These are phyloP conservation scores for Chaetodon auriga DNA, from an alignment of 2,113 vertebrate species.

Conservation along the genomic window DNA sequence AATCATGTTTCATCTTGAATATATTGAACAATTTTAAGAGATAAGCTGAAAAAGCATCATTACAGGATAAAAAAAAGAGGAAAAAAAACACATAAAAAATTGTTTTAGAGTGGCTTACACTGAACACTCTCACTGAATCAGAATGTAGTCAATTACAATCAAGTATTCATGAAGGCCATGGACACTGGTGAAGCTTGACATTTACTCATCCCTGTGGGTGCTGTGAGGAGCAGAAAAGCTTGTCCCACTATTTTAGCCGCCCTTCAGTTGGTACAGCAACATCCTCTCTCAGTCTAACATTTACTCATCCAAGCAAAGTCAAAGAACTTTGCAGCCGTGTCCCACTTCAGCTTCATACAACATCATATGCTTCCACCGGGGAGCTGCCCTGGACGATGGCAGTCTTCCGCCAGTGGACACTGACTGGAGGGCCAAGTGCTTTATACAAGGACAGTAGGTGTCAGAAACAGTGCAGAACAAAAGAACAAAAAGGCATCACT, in stretches of 20 bases:
- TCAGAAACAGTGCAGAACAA: slow-evolving; percentile 5
- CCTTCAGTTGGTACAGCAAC: not conserved
- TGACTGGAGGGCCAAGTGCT: not conserved
- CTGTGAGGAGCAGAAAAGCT: not conserved
- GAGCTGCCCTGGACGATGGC: not conserved
- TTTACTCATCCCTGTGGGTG: not conserved
- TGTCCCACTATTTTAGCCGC: not conserved
- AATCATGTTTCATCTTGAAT: not conserved
- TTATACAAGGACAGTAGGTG: slow-evolving; percentile 8
- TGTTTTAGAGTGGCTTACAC: not conserved
- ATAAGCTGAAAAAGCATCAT: not conserved
- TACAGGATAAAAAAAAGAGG: not conserved
- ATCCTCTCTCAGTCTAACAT: not conserved
- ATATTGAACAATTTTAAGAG: not conserved
- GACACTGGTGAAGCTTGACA: not conserved
- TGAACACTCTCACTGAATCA: not conserved
- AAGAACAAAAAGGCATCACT: not conserved
- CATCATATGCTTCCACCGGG: not conserved
- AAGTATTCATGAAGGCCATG: not conserved
- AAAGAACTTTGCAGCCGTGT: not conserved
- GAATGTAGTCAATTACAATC: not conserved
- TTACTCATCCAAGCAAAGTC: slow-evolving; percentile 1
- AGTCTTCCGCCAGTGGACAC: not conserved
- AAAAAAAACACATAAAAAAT: not conserved
- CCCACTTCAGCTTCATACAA: not conserved